Evolutionary conservation across 1,140 invertebrate species (phyloP), one percentile per base, ranked within the genome.

Genomic region (Delia radicum): DNA sequence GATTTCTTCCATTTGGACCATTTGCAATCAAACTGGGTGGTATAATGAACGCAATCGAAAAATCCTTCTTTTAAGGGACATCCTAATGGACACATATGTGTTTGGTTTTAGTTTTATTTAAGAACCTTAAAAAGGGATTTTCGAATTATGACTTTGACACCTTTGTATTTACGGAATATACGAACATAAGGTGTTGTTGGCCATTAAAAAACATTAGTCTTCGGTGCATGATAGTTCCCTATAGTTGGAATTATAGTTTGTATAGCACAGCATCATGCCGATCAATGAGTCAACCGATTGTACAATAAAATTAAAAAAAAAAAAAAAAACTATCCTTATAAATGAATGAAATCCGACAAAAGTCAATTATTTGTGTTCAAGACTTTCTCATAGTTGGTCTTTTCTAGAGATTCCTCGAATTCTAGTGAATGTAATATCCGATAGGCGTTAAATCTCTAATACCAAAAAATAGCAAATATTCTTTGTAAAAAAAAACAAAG

Each of bases 111-210:
- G 27, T 29, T 67, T 24, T 33, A 10, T 15, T 69, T 69, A 69
- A 69, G 29, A 33, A 37, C 29, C 29, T 33, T 33, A 21, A 69
- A 69, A 31, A 69, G 31, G 31, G 65, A 69, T 69, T 69, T 69
- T 33, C 29, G 65, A 69, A 69, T 69, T 69, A 69, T 69, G 65
- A 69, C 65, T 69, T 69, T 69, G 65, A 69, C 65, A 69, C 65
- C 65, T 69, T 69, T 69, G 37, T 42, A 15, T 42, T 33, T 33
- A 10, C 12, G 12, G 37, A 42, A 15, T 42, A 15, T 33, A 33
- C 13, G 1, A 2, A 2, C 13, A 42, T 42, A 42, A 42, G n/a
- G 10, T 42, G 10, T 42, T 15, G 12, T 42, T 15, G 12, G 37
- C 37, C 37, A 42, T 42, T 42, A 15, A 42, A 42, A 42, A 42